These are phyloP conservation scores for Castor canadensis DNA, from an alignment of 2,113 vertebrate species.

Conservation along the genomic window DNA sequence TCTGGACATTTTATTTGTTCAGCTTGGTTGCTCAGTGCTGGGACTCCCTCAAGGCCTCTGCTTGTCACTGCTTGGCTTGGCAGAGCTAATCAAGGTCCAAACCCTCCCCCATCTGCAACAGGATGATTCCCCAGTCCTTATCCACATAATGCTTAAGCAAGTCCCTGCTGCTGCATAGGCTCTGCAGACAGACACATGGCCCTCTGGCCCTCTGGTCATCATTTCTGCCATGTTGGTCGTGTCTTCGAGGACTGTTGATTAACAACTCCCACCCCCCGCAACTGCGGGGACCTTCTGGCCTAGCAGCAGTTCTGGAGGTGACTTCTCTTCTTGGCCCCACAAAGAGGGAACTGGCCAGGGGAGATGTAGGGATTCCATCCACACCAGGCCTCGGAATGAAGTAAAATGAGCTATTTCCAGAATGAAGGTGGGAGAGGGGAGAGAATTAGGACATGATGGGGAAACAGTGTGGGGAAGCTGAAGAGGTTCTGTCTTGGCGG, in stretches of 20 bases:
- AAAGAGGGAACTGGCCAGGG: not conserved
- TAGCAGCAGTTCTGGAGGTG: not conserved
- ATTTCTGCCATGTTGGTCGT: not conserved
- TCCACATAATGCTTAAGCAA: too few species aligned
- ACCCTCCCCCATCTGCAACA: too few species aligned
- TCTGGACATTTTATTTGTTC: slow-evolving; percentile 64
- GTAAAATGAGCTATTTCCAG: accelerated
- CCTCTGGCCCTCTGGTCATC: not conserved
- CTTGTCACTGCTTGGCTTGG: not conserved
- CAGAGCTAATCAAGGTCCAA: too few species aligned
- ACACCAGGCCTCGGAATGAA: not conserved
- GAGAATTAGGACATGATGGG: not conserved
- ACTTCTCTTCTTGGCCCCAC: too few species aligned
- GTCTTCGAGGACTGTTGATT: not conserved
- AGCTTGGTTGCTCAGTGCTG: slow-evolving; percentile 60
- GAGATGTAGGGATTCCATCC: not conserved
- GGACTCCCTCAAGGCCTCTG: not conserved
- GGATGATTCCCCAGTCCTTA: too few species aligned
- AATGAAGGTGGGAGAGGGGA: not conserved
- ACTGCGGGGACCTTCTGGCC: not conserved
- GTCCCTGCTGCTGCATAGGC: too few species aligned
- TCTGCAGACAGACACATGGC: not conserved
- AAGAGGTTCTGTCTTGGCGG: not conserved
- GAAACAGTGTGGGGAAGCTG: accelerated
- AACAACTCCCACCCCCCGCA: too few species aligned